Percentiles rank a stretch among this genome's conserved stretches.
Evolutionary conservation across 2,888 invertebrate species (phyloP).

Genomic region (Sicus ferrugineus): DNA sequence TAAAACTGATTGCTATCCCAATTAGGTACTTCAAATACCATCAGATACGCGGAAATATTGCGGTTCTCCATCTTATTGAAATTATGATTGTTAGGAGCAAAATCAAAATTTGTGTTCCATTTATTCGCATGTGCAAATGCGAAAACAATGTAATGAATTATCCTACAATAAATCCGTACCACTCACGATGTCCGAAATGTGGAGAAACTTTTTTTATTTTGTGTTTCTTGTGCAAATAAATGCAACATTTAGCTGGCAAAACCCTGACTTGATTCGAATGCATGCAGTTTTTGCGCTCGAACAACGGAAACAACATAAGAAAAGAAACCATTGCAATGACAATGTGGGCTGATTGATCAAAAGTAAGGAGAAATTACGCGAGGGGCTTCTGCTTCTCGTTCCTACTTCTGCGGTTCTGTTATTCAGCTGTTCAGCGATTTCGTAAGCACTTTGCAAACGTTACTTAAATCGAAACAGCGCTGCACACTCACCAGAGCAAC

Average conservation of each 20-base stretch:
- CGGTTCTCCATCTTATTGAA: too few species aligned
- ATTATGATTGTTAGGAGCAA: too few species aligned
- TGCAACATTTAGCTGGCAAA: constrained; percentile 12
- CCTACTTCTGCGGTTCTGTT: too few species aligned
- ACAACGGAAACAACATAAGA: not conserved
- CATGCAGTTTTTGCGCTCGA: constrained; percentile 14
- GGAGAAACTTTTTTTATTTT: constrained; percentile 10
- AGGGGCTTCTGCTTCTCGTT: not conserved
- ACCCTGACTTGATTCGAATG: not conserved
- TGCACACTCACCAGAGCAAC: constrained; percentile 41
- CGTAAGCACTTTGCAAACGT: not conserved
- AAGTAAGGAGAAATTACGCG: constrained; percentile 29
- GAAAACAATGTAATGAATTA: constrained; percentile 5
- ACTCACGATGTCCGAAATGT: not conserved
- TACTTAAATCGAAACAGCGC: constrained; percentile 10
- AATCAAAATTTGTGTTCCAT: too few species aligned
- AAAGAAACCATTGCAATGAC: constrained; percentile 31
- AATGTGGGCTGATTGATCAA: constrained; percentile 31
- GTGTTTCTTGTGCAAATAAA: constrained; percentile 31
- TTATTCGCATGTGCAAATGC: too few species aligned
- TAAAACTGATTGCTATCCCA: too few species aligned
- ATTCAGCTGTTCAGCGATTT: too few species aligned
- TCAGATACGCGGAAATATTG: too few species aligned
- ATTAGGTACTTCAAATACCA: too few species aligned
- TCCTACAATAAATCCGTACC: constrained; percentile 12